These are phyloP conservation scores for Bergia puertoricense DNA, from an alignment of 92 coral and sea anemone genomes.

Conservation along the genomic window DNA sequence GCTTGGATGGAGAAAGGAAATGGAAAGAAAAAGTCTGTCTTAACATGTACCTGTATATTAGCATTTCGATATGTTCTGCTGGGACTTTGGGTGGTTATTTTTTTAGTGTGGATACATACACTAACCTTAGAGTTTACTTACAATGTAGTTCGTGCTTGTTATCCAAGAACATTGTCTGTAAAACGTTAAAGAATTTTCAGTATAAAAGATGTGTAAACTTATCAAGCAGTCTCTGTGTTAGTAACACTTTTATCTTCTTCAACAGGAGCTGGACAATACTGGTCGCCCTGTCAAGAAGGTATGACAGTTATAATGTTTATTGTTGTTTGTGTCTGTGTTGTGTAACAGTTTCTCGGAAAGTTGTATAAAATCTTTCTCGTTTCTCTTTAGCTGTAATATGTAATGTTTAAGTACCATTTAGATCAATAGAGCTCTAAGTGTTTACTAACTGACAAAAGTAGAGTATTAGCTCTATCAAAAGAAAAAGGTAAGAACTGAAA, in stretches of 20 bases:
- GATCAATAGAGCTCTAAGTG: no score
- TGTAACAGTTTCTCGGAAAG: background rate
- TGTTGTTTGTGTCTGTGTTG: background rate
- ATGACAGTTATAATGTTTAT: background rate
- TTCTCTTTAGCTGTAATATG: no score
- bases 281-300: constrained; percentile 93
- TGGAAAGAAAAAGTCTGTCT: background rate
- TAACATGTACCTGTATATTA: no score
- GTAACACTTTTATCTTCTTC: background rate
- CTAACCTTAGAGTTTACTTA: no score
- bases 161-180: background rate
- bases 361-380: no score
- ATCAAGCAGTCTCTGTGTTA: background rate
- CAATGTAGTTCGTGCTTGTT: background rate
- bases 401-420: no score
- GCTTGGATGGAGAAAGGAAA: background rate
- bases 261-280: constrained; percentile 83
- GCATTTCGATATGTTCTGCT: background rate
- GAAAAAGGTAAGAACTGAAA: no score
- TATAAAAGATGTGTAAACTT: no score
- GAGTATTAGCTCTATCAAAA: no score
- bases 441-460: no score
- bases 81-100: background rate
- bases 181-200: background rate
- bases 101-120: background rate